Base-by-base conservation (phyloP, 2,113 vertebrate genomes). In the Lipotes vexillifer region DNA sequence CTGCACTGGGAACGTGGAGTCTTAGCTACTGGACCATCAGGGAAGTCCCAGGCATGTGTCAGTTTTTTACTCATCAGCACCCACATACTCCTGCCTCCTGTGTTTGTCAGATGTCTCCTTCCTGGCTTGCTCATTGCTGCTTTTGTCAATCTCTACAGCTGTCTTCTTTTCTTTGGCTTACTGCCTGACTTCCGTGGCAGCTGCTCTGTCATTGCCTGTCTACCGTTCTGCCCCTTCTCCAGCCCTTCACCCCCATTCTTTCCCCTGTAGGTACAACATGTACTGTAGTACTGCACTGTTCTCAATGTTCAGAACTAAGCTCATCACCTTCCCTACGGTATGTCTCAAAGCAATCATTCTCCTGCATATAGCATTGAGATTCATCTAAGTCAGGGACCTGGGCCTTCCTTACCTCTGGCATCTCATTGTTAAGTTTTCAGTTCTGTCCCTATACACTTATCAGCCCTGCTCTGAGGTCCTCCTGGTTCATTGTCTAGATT, bases 111-210 rank as follows among this genome's bases (percentile, higher is more conserved):
- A 85, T 95, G 85, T 93, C 90, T 93, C 91, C 66, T 85, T 88
- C 84, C 88, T 92, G 52, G 66, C 85, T 93, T 36, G 41, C 55
- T 92, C n/a, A 41, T 75, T 93, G 78, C 86, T 78, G 82, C 94
- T 84, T 94, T 96, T 95, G 91, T 97, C 88, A 81, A 33, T 92
- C 29, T 17, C 55, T 84, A 72, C 88, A 97, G 85, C 96, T 95
- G 59, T 90, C 88, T 85, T 91, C 38, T 25, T 57, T 71, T 44
- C 87, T 75, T 93, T 97, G 97, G 96, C 85, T 75, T 95, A 88
- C 49, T 91, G 96, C 97, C 96, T 83, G 49, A 93, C 93, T 96
- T 92, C 81, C 29, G 49, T 61, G 66, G 52, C 94, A 96, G 90
- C 88, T 90, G 84, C 75, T 97, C 59, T 71, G 2, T 95, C 75